Conservation (phyloP, 2,113 vertebrate species). For the Oryzias woworae region DNA sequence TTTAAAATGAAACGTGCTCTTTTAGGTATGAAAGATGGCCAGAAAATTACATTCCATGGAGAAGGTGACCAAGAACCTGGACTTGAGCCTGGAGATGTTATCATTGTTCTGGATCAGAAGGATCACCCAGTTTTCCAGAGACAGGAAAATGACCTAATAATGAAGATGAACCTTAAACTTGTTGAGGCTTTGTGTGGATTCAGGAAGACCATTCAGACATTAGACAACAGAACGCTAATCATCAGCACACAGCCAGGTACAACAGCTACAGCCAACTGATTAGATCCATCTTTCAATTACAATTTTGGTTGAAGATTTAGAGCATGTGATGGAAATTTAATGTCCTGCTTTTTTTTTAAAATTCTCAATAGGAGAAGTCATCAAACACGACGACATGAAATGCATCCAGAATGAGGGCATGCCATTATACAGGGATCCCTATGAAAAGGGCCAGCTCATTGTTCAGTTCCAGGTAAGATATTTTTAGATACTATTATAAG, state of each 20-base stretch:
- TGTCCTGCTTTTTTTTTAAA: not conserved
- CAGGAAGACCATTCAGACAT: constrained; percentile 83
- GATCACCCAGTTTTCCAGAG: constrained; percentile 88
- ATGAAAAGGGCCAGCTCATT: constrained; percentile 86
- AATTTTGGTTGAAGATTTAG: not conserved
- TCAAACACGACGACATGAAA: constrained; percentile 84
- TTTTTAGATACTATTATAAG: too few relatives aligned
- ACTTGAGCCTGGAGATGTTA: constrained; percentile 92
- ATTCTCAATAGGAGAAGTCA: constrained; percentile 84
- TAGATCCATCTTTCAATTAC: not conserved
- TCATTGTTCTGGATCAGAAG: constrained; percentile 93
- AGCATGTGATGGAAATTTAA: not conserved
- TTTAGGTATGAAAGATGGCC: constrained; percentile 94
- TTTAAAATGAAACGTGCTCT: not conserved
- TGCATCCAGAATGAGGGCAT: constrained; percentile 89
- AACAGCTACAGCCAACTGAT: not conserved
- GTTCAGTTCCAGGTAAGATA: constrained; percentile 85
- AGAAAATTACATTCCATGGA: constrained; percentile 92
- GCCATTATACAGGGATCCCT: constrained; percentile 87
- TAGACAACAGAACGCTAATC: constrained; percentile 86
- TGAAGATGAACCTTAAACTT: constrained; percentile 90
- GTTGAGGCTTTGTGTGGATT: constrained; percentile 93
- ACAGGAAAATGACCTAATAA: constrained; percentile 83
- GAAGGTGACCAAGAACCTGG: constrained; percentile 98
- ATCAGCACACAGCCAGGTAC: constrained; percentile 85